Percentiles rank a stretch among this genome's conserved stretches.
Evolutionary conservation across 2,888 invertebrate genomes (phyloP).

Genomic region (Hypercompe scribonia): DNA sequence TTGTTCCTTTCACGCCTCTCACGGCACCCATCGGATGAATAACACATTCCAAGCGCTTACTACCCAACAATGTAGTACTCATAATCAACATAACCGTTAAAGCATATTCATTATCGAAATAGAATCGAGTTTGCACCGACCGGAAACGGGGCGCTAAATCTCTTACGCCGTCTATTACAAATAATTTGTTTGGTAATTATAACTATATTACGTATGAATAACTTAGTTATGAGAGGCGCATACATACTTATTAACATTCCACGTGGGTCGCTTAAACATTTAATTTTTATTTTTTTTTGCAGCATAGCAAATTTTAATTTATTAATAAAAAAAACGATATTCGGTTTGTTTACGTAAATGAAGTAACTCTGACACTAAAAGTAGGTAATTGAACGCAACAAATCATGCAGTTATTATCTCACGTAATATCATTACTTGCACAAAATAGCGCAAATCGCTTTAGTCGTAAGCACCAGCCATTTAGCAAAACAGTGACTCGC

Average conservation of each 20-base stretch:
- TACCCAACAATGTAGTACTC: not conserved
- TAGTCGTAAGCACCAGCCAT: slow-evolving; percentile 14
- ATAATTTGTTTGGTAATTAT: slow-evolving; percentile 1
- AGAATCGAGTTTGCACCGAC: slow-evolving; percentile 5
- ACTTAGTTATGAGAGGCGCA: not conserved
- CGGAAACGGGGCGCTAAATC: slow-evolving; percentile 12
- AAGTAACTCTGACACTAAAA: not conserved
- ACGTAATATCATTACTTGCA: slow-evolving; percentile 12
- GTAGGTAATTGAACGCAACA: slow-evolving; percentile 1
- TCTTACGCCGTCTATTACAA: not conserved
- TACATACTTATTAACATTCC: not conserved
- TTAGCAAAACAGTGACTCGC: slow-evolving; percentile 35
- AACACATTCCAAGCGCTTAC: not conserved
- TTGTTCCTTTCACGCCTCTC: too few relatives aligned
- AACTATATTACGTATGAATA: slow-evolving; percentile 2
- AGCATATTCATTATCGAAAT: slow-evolving; percentile 2
- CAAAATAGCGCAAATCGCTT: slow-evolving; percentile 19
- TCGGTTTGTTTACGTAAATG: slow-evolving; percentile 9
- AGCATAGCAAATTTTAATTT: not conserved
- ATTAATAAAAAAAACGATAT: not conserved
- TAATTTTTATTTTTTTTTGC: not conserved
- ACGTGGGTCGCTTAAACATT: not conserved
- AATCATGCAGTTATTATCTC: slow-evolving; percentile 7
- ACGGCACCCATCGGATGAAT: too few relatives aligned
- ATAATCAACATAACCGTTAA: not conserved